Base-by-base conservation (phyloP, 1,140 invertebrate species). In the Drosophila arawakana region DNA sequence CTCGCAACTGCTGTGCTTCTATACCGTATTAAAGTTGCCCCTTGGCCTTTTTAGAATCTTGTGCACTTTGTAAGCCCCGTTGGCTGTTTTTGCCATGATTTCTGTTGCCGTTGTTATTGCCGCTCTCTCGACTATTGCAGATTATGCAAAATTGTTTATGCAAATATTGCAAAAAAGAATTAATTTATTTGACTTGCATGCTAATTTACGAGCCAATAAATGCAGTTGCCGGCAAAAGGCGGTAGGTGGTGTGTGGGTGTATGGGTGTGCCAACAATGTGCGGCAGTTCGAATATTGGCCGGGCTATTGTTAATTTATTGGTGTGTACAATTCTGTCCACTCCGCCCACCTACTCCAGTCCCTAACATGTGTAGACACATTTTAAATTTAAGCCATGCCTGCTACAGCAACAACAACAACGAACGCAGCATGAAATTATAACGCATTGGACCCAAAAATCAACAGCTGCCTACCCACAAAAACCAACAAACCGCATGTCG, bases 81-180 rank as follows among this genome's bases (percentile, higher is more conserved):
- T 67, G 67, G 82, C 67, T 84, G 74, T 84, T 61, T 30, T 61
- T 74, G 75, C 54, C 43, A 59, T 73, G 71, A 73, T 69, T 74
- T 70, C 59, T 50, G 18, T 25, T 61, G 46, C 10, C 60, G 58
- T 68, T 75, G 44, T 30, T 59, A 13, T 30, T 70, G 67, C 61
- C 57, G 58, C 60, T 50, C 18, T 69, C 43, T 74, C 68, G 65
- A 76, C 79, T 73, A 82, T 88, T 86, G 82, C 82, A 88, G 89
- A 89, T 89, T 89, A 88, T 89, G 84, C 84, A 80, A 88, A 88
- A 88, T 89, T 89, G 84, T 88, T 88, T 88, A 88, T 88, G 84
- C 84, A 88, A 88, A 88, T 88, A 88, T 76, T 76, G 84, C 82
- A 82, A 88, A 88, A 89, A 88, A 88, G 80, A 88, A 89, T 88